phyloP scores from a whole-genome alignment of 2,797 vertebrate species.

The Argya squamiceps region DNA sequence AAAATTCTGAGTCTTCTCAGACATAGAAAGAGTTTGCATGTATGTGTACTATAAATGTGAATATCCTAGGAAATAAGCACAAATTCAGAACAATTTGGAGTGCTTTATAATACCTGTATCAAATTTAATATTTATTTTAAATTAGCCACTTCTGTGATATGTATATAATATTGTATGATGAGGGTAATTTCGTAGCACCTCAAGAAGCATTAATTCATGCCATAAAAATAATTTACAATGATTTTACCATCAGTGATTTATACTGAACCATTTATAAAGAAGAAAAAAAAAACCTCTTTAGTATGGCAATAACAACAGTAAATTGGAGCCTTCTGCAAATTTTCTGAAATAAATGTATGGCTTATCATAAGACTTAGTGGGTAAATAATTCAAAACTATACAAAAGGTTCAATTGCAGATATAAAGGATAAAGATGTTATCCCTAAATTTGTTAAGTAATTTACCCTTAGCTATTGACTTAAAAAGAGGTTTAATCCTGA shows the following conservation, averaged over 20 bases:
- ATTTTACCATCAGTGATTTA: slow-evolving; percentile 21
- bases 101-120: not conserved
- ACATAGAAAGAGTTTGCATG: not conserved
- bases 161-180: slow-evolving; percentile 31
- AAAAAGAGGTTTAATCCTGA: not conserved
- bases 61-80: not conserved
- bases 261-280: not conserved
- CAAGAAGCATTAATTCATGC: slow-evolving; percentile 32
- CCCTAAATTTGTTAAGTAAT: not conserved
- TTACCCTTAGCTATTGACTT: not conserved
- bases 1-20: not conserved
- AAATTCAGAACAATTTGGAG: not conserved
- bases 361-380: not conserved
- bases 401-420: not conserved
- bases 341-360: slow-evolving; percentile 38
- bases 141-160: slow-evolving; percentile 17
- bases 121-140: slow-evolving; percentile 42
- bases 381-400: slow-evolving; percentile 51
- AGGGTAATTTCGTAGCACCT: slow-evolving; percentile 26
- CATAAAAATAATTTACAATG: slow-evolving; percentile 21
- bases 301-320: not conserved
- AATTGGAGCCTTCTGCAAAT: slow-evolving; percentile 25
- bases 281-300: not conserved
- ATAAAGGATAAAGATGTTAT: not conserved
- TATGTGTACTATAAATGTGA: not conserved